phyloP scores from a whole-genome alignment of 1,140 invertebrate genomes.

The Aphis gossypii region DNA sequence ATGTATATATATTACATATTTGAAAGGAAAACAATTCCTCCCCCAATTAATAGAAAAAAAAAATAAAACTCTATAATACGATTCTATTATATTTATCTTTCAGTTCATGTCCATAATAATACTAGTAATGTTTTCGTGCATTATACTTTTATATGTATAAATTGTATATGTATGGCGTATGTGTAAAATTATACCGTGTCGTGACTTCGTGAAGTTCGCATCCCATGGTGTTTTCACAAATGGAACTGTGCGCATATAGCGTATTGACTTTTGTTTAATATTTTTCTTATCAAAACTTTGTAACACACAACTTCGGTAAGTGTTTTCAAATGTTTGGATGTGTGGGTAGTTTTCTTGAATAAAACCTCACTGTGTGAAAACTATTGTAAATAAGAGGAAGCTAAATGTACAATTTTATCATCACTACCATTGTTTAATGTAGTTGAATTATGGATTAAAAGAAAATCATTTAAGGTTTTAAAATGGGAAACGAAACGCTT shows the following conservation, averaged over 20 bases:
- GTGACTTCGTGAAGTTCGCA: neutral
- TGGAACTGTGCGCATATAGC: neutral
- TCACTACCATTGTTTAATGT: neutral
- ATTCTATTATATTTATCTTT: neutral
- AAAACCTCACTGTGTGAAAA: neutral
- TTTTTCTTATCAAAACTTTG: slow-evolving; percentile 27
- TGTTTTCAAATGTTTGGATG: slow-evolving; percentile 7
- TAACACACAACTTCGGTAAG: neutral
- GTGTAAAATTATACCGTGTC: neutral
- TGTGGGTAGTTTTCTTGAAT: neutral
- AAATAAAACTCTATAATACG: neutral
- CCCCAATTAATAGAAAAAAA: neutral
- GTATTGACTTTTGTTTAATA: slow-evolving; percentile 19
- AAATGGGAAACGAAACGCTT: neutral
- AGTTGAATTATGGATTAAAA: slow-evolving; percentile 9
- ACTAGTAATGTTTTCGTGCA: neutral
- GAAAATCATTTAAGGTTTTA: neutral
- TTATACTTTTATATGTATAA: neutral
- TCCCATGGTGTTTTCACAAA: neutral
- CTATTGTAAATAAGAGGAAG: neutral
- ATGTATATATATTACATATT: neutral
- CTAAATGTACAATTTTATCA: slow-evolving; percentile 17
- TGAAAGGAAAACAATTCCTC: neutral
- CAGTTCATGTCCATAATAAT: neutral
- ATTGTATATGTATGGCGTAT: neutral